Conservation (phyloP, 2,888 invertebrate genomes). For the Synergus japonicus region DNA sequence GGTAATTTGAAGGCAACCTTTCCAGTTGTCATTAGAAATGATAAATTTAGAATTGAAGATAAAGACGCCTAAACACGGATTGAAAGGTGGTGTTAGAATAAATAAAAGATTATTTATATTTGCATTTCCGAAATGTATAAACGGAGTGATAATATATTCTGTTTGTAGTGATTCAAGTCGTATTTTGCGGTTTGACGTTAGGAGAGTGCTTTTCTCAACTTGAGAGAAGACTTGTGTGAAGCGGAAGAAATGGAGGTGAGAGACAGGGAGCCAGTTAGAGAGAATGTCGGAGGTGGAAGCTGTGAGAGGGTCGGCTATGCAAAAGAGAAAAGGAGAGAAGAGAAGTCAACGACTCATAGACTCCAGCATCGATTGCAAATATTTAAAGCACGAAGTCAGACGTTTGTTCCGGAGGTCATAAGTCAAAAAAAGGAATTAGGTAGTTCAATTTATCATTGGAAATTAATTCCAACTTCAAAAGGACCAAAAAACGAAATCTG, state of each 20-base stretch:
- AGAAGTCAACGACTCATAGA: slow-evolving; percentile 71
- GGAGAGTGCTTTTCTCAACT: slow-evolving; percentile 21
- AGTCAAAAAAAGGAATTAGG: slow-evolving; percentile 40
- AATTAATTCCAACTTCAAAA: not conserved
- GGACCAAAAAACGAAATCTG: not conserved
- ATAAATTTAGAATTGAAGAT: no score
- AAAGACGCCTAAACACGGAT: no score
- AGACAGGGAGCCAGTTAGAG: not conserved
- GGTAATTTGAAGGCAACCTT: no score
- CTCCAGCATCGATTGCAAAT: slow-evolving; percentile 72
- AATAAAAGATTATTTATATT: no score
- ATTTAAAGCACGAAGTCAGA: slow-evolving; percentile 72
- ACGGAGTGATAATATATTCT: slow-evolving; percentile 22
- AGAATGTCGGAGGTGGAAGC: not conserved
- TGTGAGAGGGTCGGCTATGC: not conserved
- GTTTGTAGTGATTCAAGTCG: slow-evolving; percentile 5
- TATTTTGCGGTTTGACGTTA: not conserved
- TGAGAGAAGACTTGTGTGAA: not conserved
- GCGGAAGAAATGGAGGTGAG: not conserved
- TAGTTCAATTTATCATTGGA: not conserved
- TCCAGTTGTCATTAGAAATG: no score
- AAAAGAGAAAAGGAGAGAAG: slow-evolving; percentile 49
- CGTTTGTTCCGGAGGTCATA: slow-evolving; percentile 52
- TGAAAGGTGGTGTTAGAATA: no score
- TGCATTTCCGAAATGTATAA: not conserved